Percentiles rank a stretch among this genome's conserved stretches.
These are phyloP conservation scores for Scartelaos histophorus DNA, from an alignment of 2,113 vertebrate species.

Conservation along the genomic window DNA sequence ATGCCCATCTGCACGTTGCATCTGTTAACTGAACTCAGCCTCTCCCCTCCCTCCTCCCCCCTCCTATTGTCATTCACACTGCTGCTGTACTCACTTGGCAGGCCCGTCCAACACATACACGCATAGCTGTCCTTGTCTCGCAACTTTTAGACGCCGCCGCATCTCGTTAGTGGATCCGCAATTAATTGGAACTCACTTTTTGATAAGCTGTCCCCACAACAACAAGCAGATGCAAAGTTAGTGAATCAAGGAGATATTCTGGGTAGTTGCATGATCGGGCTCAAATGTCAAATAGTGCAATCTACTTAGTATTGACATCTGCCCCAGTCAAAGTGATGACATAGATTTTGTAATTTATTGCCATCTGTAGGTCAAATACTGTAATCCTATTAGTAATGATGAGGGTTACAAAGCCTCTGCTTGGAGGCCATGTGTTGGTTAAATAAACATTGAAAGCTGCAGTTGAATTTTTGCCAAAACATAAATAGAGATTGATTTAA, in stretches of 20 bases:
- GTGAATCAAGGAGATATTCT: neutral
- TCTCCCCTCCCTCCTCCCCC: constrained; percentile 25
- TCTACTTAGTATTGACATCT: constrained; percentile 7
- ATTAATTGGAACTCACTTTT: constrained; percentile 14
- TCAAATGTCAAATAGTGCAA: neutral
- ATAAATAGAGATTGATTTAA: neutral
- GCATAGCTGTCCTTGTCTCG: constrained; percentile 20
- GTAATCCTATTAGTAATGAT: constrained; percentile 4
- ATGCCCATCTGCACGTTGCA: constrained; percentile 66
- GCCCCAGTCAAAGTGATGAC: neutral
- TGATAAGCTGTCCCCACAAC: neutral
- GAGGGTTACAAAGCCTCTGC: neutral
- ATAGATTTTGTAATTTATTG: neutral
- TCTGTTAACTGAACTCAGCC: constrained; percentile 59
- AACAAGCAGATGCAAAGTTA: constrained; percentile 6
- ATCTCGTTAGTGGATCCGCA: constrained; percentile 3
- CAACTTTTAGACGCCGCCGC: constrained; percentile 19
- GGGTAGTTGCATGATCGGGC: neutral
- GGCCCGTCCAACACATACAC: constrained; percentile 18
- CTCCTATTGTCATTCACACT: constrained; percentile 29
- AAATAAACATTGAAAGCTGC: neutral
- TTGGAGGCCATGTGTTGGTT: neutral
- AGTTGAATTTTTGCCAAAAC: neutral
- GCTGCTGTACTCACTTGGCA: constrained; percentile 43
- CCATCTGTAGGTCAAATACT: constrained; percentile 3